Conservation (phyloP, 2,888 invertebrate species). For the Tipula helvola region DNA sequence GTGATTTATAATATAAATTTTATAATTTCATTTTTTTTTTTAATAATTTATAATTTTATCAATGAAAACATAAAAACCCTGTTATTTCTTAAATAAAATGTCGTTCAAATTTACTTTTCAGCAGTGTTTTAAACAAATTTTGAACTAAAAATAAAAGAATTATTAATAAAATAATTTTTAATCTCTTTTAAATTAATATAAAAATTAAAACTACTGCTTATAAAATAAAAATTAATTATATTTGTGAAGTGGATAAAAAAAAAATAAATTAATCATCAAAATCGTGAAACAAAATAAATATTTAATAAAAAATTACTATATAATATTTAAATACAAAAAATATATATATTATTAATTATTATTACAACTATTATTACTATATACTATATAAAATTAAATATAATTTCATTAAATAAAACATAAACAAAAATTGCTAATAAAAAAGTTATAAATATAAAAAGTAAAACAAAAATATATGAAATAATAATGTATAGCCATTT, state of each 20-base stretch:
- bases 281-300: constrained; percentile 4
- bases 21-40: neutral
- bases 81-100: neutral
- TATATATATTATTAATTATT: neutral
- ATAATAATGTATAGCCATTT: neutral
- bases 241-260: neutral
- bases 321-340: neutral
- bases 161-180: neutral
- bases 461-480: neutral
- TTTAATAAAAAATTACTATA: neutral
- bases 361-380: neutral
- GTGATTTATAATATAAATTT: neutral
- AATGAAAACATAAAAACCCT: neutral
- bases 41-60: neutral
- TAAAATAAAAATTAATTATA: neutral
- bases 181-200: neutral
- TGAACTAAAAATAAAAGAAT: neutral
- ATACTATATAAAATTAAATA: neutral
- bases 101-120: neutral
- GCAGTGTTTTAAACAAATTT: neutral
- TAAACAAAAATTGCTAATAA: neutral
- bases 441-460: neutral
- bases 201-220: neutral
- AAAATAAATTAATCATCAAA: neutral
- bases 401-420: neutral